Percentiles rank a stretch among this genome's conserved stretches.
Conservation (phyloP, 2,113 vertebrate species). For the Amblyornis subalaris region DNA sequence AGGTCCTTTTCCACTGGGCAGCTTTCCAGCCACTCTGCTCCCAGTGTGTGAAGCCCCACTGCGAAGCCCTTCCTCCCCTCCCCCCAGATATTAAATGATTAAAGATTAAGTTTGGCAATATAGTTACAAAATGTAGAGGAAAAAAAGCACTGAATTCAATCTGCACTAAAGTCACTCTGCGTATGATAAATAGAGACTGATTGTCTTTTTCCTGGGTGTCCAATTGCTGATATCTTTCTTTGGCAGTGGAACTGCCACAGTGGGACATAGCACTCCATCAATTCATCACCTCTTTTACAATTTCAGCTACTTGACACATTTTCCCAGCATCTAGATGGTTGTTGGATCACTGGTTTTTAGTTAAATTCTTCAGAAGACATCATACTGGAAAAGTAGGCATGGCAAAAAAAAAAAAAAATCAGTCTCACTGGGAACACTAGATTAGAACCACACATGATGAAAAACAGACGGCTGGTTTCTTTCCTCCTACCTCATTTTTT, state of each 20-base stretch:
- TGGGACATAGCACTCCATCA: not conserved
- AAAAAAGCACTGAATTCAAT: not conserved
- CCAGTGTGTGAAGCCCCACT: too few relatives aligned
- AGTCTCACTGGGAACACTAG: not conserved
- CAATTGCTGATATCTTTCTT: not conserved
- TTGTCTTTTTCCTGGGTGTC: not conserved
- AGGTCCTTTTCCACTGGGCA: rapidly evolving
- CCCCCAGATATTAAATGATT: not conserved
- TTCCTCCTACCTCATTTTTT: not conserved
- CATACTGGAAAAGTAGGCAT: not conserved
- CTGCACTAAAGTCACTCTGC: not conserved
- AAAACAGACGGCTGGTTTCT: not conserved
- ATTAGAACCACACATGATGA: not conserved
- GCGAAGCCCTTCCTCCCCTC: not conserved
- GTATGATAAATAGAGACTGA: not conserved
- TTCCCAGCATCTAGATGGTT: not conserved
- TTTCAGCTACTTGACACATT: not conserved
- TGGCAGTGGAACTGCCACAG: not conserved
- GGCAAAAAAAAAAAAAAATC: not conserved
- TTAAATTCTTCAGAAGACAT: not conserved
- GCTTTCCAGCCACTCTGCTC: not conserved
- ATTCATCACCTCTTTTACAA: not conserved
- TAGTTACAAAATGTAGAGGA: not conserved
- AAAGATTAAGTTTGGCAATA: not conserved
- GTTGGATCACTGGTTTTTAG: not conserved